Conservation (phyloP, 2,888 invertebrate genomes). For the Drosophila nr. medialis region DNA sequence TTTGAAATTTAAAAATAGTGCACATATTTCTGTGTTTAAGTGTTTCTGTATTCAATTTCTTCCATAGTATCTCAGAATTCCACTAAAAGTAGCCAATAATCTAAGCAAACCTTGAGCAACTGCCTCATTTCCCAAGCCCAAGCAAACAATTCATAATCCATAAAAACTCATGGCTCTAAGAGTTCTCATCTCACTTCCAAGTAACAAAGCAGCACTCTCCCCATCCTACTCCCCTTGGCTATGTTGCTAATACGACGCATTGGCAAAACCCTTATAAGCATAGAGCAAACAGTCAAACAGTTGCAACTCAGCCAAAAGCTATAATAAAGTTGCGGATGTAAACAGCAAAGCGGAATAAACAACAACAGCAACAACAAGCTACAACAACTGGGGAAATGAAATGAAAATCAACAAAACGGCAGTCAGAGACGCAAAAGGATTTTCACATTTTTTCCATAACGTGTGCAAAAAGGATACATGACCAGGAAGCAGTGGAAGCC, state of each 20-base stretch:
- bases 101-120: slow-evolving; percentile 52
- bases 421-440: slow-evolving; percentile 59
- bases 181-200: slow-evolving; percentile 32
- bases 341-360: slow-evolving; percentile 71
- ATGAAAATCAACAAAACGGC: slow-evolving; percentile 72
- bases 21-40: background rate
- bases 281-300: slow-evolving; percentile 75
- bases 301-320: slow-evolving; percentile 79
- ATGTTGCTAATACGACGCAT: slow-evolving; percentile 69
- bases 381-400: slow-evolving; percentile 59
- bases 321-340: slow-evolving; percentile 80
- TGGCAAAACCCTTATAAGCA: slow-evolving; percentile 76
- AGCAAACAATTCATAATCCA: slow-evolving; percentile 61
- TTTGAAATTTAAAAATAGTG: background rate
- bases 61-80: background rate
- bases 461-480: slow-evolving; percentile 57
- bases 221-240: slow-evolving; percentile 5
- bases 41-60: background rate
- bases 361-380: slow-evolving; percentile 25
- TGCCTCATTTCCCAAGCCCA: slow-evolving; percentile 54
- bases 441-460: slow-evolving; percentile 42
- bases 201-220: slow-evolving; percentile 5
- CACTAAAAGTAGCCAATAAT: slow-evolving; percentile 55
- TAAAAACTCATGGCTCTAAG: slow-evolving; percentile 43
- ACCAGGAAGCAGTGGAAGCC: slow-evolving; percentile 19